Conservation (phyloP, 2,797 vertebrate genomes). For the Triplophysa yarkandensis region DNA sequence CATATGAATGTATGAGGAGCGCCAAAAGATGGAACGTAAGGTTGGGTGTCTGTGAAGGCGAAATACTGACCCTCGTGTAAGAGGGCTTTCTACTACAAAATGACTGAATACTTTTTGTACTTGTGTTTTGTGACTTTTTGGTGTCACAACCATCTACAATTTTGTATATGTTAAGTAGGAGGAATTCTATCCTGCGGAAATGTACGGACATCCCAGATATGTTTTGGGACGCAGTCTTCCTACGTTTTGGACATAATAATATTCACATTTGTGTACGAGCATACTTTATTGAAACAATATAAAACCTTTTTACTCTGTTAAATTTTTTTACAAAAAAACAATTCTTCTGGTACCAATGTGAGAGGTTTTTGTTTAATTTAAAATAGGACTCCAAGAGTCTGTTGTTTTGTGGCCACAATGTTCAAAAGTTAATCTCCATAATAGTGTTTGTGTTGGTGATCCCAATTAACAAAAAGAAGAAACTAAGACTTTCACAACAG, state of each 20-base stretch:
- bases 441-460: background rate
- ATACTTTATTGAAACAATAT: conserved; percentile 25
- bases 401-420: conserved; percentile 63
- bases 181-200: conserved; percentile 68
- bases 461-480: background rate
- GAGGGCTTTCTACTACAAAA: conserved; percentile 74
- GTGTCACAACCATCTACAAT: conserved; percentile 75
- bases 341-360: conserved; percentile 33
- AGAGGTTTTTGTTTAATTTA: conserved; percentile 1
- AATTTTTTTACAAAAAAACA: conserved; percentile 19
- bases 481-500: background rate
- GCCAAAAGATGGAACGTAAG: conserved; percentile 36
- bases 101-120: conserved; percentile 88
- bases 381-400: conserved; percentile 66
- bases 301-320: conserved; percentile 31
- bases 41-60: conserved; percentile 57
- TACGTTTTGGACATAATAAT: conserved; percentile 71
- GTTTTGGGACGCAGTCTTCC: conserved; percentile 82
- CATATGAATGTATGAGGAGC: background rate
- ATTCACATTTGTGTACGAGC: conserved; percentile 37
- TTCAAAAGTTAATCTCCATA: conserved; percentile 9
- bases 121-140: conserved; percentile 81
- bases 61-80: conserved; percentile 72
- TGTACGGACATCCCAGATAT: conserved; percentile 59
- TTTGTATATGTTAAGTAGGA: conserved; percentile 68